Base-by-base conservation (phyloP, 2,797 vertebrate species). In the Simalia tracyae region DNA sequence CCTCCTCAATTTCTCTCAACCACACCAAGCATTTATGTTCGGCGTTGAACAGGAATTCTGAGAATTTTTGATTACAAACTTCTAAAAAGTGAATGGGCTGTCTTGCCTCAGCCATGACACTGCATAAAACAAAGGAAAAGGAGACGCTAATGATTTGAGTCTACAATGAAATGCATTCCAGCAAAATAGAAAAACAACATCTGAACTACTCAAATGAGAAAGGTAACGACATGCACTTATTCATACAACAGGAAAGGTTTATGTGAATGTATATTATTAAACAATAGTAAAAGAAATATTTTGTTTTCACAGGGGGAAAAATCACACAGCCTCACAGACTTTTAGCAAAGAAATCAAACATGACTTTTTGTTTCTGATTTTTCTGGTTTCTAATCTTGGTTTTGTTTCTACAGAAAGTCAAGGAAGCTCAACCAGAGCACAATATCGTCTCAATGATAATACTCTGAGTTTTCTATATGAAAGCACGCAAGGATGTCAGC, bases 1-100 rank as follows among this genome's bases (percentile, higher is more conserved):
- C 99, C 94, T 99, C 98, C 92, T 99, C 97, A 59, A 98, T 99
- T 95, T 99, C 99, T 92, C 97, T 95, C 61, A 99, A 98, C 99
- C 99, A 99, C 90, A 99, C 98, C 97, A 99, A 96, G 94, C 97
- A 98, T 90, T 98, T 98, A 95, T 96, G 97, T 5, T 98, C 96
- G 4, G 98, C 97, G 0, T 98, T 96, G 24, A 12, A 89, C 19
- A 97, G 91, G 92, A 99, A 98, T 26, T 98, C 98, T 54, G 97
- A 91, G 1, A 98, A 94, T 95, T 98, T 98, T 91, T 96, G 98
- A 91, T 96, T 93, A 11, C 99, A 99, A 87, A 98, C 97, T 86
- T 98, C 97, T 95, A 98, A 97, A 91, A 99, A 97, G 94, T 98
- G 97, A 31, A 22, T 93, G 0, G 98, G 97, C 0, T 98, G 97